A percentile compares a stretch with the other conserved stretches of the same genome.
phyloP scores from a whole-genome alignment of 23 tunicate genomes.

The Trididemnum nubilum region DNA sequence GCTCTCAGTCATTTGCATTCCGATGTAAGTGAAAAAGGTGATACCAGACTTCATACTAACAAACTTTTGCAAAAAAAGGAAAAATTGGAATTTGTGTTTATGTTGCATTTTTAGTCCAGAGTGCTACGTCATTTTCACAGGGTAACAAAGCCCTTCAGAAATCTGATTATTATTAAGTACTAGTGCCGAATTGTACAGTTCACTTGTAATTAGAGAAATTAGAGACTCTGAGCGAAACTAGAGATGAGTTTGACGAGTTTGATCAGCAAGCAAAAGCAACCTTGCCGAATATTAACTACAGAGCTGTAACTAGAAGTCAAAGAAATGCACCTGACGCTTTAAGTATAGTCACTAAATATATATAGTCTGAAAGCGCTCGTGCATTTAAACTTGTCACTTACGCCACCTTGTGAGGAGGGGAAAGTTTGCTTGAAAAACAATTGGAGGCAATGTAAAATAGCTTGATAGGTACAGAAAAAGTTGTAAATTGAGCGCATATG shows the following conservation, averaged over 20 bases:
- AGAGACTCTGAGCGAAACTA: too few species aligned
- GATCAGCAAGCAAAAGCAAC: slow-evolving; percentile 16
- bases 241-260: background rate
- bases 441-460: too few species aligned
- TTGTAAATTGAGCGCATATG: too few species aligned
- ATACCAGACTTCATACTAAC: slow-evolving; percentile 24
- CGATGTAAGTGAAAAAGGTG: slow-evolving; percentile 27
- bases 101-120: slow-evolving; percentile 23
- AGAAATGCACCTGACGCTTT: too few species aligned
- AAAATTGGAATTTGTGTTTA: slow-evolving; percentile 30
- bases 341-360: too few species aligned
- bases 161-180: slow-evolving; percentile 24
- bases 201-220: background rate
- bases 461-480: too few species aligned
- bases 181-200: slow-evolving; percentile 18
- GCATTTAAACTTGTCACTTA: too few species aligned
- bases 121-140: slow-evolving; percentile 22
- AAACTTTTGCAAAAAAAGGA: slow-evolving; percentile 34
- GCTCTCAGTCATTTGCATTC: slow-evolving; percentile 35
- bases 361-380: too few species aligned
- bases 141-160: slow-evolving; percentile 33
- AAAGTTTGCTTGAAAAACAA: too few species aligned
- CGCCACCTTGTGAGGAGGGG: too few species aligned
- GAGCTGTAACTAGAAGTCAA: too few species aligned
- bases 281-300: too few species aligned